These are phyloP conservation scores for Meandrina meandrites DNA, from an alignment of 92 coral and sea anemone species.

Conservation along the genomic window DNA sequence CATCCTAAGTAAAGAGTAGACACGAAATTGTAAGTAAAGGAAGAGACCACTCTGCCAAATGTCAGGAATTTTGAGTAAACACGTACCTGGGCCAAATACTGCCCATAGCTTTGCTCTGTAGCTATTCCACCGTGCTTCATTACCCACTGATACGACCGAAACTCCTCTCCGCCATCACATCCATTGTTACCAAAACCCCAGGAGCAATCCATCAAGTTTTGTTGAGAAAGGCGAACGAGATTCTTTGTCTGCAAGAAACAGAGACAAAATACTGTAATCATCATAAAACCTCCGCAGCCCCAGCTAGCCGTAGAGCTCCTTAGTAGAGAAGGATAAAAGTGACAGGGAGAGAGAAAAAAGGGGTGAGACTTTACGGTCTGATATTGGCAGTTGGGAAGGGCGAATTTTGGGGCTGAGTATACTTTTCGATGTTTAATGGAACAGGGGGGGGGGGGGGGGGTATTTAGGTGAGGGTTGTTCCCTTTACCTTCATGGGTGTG, in stretches of 20 bases:
- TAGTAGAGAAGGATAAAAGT: not conserved
- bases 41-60: not conserved
- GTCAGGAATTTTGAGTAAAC: not conserved
- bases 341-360: not conserved
- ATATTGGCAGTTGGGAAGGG: too few species aligned
- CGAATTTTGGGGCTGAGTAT: too few species aligned
- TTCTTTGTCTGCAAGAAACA: constrained; percentile 68
- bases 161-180: constrained; percentile 98
- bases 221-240: constrained; percentile 84
- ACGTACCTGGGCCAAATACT: constrained; percentile 83
- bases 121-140: constrained; percentile 95
- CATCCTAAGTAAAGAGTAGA: constrained; percentile 61
- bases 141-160: constrained; percentile 91
- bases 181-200: constrained; percentile 99
- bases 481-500: too few species aligned
- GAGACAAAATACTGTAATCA: not conserved
- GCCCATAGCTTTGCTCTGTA: constrained; percentile 89
- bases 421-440: too few species aligned
- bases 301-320: not conserved
- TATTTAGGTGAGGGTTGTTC: too few species aligned
- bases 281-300: not conserved
- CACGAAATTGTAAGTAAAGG: not conserved
- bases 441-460: too few species aligned
- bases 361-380: too few species aligned
- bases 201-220: constrained; percentile 88